Evolutionary conservation across 2,888 invertebrate species (phyloP).

Genomic region (Tenthredo notha): DNA sequence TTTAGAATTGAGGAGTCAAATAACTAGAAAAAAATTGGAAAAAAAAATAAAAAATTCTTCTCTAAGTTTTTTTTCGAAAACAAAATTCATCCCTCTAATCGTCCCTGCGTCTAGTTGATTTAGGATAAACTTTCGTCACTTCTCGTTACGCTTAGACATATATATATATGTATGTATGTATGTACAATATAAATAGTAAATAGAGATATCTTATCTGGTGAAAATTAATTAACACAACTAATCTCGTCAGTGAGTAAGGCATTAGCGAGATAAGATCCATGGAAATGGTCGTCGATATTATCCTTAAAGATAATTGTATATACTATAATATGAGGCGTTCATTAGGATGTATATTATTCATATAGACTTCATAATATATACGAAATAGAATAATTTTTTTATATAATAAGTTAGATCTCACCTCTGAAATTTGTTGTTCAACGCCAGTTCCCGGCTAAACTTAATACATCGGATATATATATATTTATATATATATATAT

Average conservation of each 20-base stretch:
- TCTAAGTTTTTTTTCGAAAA: background rate
- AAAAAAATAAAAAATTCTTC: background rate
- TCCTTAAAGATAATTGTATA: background rate
- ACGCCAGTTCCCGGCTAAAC: background rate
- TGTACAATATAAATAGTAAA: background rate
- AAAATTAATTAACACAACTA: background rate
- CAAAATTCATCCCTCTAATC: background rate
- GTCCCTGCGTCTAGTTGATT: too few species aligned
- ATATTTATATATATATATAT: too few species aligned
- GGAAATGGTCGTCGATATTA: background rate
- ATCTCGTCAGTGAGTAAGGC: conserved; percentile 2
- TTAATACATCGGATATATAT: background rate
- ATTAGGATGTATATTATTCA: background rate
- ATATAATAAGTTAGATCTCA: too few species aligned
- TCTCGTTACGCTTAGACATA: background rate
- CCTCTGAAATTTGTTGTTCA: background rate
- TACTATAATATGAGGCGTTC: background rate
- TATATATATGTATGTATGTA: too few species aligned
- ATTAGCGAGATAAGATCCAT: background rate
- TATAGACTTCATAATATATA: background rate
- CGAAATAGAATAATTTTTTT: background rate
- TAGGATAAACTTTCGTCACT: background rate
- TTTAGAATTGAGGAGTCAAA: background rate
- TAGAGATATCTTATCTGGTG: background rate
- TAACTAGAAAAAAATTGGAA: background rate